These are phyloP conservation scores for Carapus acus DNA, from an alignment of 2,797 vertebrate species.

Conservation along the genomic window DNA sequence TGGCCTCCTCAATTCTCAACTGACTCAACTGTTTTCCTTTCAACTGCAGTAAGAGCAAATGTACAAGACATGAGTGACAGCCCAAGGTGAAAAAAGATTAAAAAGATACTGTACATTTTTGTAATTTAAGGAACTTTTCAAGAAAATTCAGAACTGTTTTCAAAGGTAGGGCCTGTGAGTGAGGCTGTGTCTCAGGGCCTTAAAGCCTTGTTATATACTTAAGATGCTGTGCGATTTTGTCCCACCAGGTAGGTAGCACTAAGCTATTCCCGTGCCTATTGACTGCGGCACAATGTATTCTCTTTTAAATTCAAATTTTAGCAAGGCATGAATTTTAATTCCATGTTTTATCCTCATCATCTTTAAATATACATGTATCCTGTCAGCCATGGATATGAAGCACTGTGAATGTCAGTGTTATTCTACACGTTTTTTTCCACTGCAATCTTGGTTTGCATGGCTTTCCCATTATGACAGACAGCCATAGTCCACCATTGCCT, in stretches of 20 bases:
- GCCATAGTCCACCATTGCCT: slow-evolving; percentile 4
- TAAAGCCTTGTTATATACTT: slow-evolving; percentile 72
- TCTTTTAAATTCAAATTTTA: slow-evolving; percentile 56
- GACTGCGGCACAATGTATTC: slow-evolving; percentile 58
- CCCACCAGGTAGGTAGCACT: slow-evolving; percentile 62
- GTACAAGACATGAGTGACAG: too few relatives aligned
- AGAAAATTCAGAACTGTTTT: too few relatives aligned
- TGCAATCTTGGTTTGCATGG: slow-evolving; percentile 13
- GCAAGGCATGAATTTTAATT: slow-evolving; percentile 56
- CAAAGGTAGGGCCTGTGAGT: slow-evolving; percentile 39
- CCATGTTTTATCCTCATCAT: slow-evolving; percentile 41
- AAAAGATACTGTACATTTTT: too few relatives aligned
- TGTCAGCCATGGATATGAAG: slow-evolving; percentile 53
- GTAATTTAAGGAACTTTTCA: too few relatives aligned
- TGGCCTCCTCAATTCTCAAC: too few relatives aligned
- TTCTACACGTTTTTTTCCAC: slow-evolving; percentile 10
- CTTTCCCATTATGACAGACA: slow-evolving; percentile 6
- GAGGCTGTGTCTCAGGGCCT: slow-evolving; percentile 59
- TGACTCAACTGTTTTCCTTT: too few relatives aligned
- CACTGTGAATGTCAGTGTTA: slow-evolving; percentile 35
- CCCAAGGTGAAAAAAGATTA: too few relatives aligned
- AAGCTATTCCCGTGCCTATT: slow-evolving; percentile 53
- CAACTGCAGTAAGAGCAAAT: too few relatives aligned
- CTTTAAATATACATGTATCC: slow-evolving; percentile 63
- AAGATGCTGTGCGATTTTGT: slow-evolving; percentile 70